These are phyloP conservation scores for Neofelis nebulosa DNA, from an alignment of 2,113 vertebrate species.

Conservation along the genomic window DNA sequence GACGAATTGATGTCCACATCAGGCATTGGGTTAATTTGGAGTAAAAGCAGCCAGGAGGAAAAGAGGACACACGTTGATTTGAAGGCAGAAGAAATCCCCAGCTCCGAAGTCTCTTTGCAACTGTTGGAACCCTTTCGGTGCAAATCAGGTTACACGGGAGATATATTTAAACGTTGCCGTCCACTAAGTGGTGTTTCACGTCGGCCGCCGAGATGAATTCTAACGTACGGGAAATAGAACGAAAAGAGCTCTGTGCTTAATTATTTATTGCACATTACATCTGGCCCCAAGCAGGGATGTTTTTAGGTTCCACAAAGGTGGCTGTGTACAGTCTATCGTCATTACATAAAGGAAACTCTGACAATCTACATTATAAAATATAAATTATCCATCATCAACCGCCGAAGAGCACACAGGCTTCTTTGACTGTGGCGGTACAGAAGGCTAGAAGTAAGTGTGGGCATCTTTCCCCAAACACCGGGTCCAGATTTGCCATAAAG, in stretches of 20 bases:
- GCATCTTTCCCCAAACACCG: background rate
- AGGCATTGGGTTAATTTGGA: background rate
- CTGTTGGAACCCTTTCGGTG: background rate
- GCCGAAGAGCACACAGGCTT: slow-evolving; percentile 4
- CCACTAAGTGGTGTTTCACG: slow-evolving; percentile 64
- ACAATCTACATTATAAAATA: slow-evolving; percentile 83
- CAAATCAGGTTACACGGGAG: slow-evolving; percentile 63
- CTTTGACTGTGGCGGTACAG: background rate
- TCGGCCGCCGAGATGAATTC: slow-evolving; percentile 74
- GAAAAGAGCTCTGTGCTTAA: slow-evolving; percentile 80
- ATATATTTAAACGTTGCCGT: slow-evolving; percentile 66
- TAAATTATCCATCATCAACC: slow-evolving; percentile 80
- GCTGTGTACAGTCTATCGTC: slow-evolving; percentile 77
- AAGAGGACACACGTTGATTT: background rate
- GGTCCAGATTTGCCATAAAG: background rate
- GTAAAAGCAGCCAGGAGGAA: background rate
- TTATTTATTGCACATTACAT: slow-evolving; percentile 86
- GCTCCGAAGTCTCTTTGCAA: background rate
- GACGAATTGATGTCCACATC: background rate
- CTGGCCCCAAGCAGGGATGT: slow-evolving; percentile 78
- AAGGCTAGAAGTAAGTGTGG: slow-evolving; percentile 45
- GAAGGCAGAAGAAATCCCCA: background rate
- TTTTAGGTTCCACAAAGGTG: slow-evolving; percentile 81
- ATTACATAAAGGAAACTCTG: slow-evolving; percentile 83
- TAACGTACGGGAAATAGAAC: slow-evolving; percentile 84